These are phyloP conservation scores for Helobdella robusta DNA, from an alignment of 2,888 invertebrate genomes.

Conservation along the genomic window DNA sequence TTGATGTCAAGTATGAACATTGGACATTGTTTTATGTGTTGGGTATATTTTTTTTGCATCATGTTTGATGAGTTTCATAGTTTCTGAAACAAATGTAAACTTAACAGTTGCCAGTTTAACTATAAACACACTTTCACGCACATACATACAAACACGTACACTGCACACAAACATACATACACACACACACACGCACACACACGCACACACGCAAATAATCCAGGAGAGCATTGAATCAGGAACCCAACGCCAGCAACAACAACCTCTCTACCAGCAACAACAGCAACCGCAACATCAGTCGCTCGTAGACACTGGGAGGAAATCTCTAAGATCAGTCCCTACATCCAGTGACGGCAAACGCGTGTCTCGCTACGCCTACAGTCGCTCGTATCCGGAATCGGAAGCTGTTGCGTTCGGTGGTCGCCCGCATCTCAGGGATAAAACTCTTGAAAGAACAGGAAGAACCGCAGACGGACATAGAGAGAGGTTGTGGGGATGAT, in stretches of 20 bases:
- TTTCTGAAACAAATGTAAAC: no score
- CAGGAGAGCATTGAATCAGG: not conserved
- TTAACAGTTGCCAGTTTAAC: no score
- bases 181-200: no score
- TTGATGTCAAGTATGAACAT: no score
- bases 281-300: not conserved
- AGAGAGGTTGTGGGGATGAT: not conserved
- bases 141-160: no score
- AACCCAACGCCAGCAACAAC: not conserved
- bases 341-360: not conserved
- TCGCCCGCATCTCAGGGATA: not conserved
- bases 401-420: slow-evolving; percentile 26
- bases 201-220: no score
- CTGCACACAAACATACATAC: no score
- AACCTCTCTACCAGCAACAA: not conserved
- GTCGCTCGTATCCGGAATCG: slow-evolving; percentile 26
- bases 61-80: slow-evolving; percentile 15
- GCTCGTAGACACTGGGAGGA: not conserved
- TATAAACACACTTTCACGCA: no score
- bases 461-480: slow-evolving; percentile 11
- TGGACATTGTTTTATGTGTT: no score
- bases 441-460: not conserved
- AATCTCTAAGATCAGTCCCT: not conserved
- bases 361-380: slow-evolving; percentile 15
- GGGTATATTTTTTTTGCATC: slow-evolving; percentile 21